Base-by-base conservation (phyloP, 2,797 vertebrate genomes). In the Myoxocephalus aenaeus region DNA sequence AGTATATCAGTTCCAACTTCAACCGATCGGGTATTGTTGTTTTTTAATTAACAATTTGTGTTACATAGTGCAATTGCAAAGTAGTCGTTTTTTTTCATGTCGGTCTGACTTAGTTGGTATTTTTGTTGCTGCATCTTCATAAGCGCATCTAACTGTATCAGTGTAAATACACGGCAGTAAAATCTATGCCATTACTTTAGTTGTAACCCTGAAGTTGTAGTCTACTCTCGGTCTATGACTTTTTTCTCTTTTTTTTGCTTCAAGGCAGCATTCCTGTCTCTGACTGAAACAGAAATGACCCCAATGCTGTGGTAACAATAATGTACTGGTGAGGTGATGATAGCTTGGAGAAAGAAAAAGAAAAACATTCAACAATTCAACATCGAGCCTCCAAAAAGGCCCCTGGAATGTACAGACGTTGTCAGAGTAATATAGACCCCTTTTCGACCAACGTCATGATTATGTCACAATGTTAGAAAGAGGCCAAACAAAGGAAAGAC, bases 281-380 rank as follows among this genome's bases (percentile, higher is more conserved):
- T 59, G 65, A 76, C 63, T 71, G 38, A 73, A 86, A 83, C 77
- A 61, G 54, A 84, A 86, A 81, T 79, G 58, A 87, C 68, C 71
- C 77, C 75, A 67, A 77, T 83, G 80, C 81, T 17, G 44, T 40
- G 65, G 80, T 46, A 87, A 88, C 82, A 84, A 65, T 65, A 77
- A 82, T 50, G 63, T 38, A 77, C 15, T 20, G 61, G 65, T 25
- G 65, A 79, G 62, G 76, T 38, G 70, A 82, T 78, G 64, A 84
- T 77, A 72, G 79, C 67, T 62, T 36, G 51, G 48, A 86, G 50
- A 71, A 75, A 66, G 20, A 69, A 59, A 68, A 75, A 69, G 73
- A 46, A 48, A 48, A 20, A 75, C 50, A 78, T 29, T 67, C 13
- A n/a, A 80, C 38, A 65, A 68, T 75, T 73, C 20, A 46, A 50